Conservation (phyloP, 2,797 vertebrate species). For the Odontamblyopus lacepedii region DNA sequence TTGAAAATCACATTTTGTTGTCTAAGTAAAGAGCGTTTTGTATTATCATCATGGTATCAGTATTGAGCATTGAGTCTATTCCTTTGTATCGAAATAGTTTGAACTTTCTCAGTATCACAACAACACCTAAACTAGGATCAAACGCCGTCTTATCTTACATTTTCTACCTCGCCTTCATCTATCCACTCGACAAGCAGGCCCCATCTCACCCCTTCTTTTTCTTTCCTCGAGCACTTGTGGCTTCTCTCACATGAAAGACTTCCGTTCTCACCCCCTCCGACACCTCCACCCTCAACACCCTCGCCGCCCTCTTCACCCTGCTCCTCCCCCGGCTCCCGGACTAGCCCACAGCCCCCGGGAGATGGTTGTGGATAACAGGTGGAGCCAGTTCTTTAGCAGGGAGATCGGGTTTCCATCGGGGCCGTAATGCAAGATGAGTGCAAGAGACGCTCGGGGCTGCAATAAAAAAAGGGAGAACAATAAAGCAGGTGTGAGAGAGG, state of each 20-base stretch:
- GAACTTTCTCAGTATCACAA: no score
- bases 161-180: not conserved
- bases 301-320: constrained; percentile 44
- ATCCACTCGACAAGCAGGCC: constrained; percentile 60
- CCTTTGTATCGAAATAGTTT: no score
- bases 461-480: constrained; percentile 48
- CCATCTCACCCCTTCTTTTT: constrained; percentile 56
- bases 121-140: no score
- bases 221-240: constrained; percentile 15
- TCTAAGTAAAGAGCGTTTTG: no score
- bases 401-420: constrained; percentile 62
- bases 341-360: constrained; percentile 59
- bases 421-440: constrained; percentile 66
- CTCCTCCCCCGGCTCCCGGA: constrained; percentile 41
- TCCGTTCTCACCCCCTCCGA: constrained; percentile 43
- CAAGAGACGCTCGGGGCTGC: constrained; percentile 44
- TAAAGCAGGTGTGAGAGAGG: constrained; percentile 26
- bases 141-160: not conserved
- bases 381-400: constrained; percentile 53
- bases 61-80: no score
- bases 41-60: no score
- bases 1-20: no score
- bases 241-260: constrained; percentile 65
- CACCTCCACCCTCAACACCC: constrained; percentile 42
- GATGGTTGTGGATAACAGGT: constrained; percentile 67